phyloP scores from a whole-genome alignment of 2,113 vertebrate genomes.

The Raja brachyura region DNA sequence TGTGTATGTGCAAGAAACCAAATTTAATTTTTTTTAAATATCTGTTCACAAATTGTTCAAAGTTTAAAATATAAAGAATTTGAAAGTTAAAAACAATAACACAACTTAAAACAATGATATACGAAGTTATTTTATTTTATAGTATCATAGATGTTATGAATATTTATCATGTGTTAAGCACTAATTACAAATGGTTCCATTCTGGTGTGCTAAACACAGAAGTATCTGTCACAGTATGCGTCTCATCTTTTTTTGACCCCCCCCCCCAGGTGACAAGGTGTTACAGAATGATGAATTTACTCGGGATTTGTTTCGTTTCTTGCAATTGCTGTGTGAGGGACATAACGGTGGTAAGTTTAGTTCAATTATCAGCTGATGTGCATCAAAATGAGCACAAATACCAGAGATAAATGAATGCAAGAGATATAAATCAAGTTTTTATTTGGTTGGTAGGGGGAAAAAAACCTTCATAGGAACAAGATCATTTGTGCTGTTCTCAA shows the following conservation, averaged over 20 bases:
- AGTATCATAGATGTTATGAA: neutral
- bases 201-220: neutral
- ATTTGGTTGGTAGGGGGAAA: neutral
- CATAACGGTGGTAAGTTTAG: constrained; percentile 84
- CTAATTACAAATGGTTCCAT: neutral
- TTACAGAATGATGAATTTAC: constrained; percentile 97
- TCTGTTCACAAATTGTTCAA: neutral
- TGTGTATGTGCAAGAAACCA: neutral
- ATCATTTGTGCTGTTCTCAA: neutral
- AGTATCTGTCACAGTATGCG: neutral
- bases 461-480: neutral
- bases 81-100: neutral
- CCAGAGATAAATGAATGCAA: neutral
- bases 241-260: constrained; percentile 49
- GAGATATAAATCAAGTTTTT: neutral
- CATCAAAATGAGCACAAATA: neutral
- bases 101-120: neutral
- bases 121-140: neutral
- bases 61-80: neutral
- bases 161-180: neutral
- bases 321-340: constrained; percentile 95
- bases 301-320: constrained; percentile 90
- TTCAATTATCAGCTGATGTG: neutral
- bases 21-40: neutral
- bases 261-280: constrained; percentile 88